Percentiles rank a stretch among this genome's conserved stretches.
Conservation (phyloP, 2,888 invertebrate genomes). For the Zygogramma bicolorata region DNA sequence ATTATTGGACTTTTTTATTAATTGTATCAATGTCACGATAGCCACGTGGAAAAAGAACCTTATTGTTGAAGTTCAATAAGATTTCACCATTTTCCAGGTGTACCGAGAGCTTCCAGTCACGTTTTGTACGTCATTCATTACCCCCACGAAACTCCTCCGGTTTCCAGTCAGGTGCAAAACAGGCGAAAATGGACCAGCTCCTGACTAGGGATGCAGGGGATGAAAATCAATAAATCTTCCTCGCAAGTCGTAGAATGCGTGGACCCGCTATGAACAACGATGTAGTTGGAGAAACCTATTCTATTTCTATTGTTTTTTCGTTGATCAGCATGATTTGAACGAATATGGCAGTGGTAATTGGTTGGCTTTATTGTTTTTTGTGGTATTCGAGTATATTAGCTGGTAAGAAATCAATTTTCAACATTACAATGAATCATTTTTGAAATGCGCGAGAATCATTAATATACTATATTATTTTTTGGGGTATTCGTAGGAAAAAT, state of each 20-base stretch:
- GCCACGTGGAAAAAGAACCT: no score
- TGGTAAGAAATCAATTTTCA: constrained; percentile 55
- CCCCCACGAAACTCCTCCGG: background rate
- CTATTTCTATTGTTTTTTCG: constrained; percentile 30
- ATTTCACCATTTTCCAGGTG: no score
- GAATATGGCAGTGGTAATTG: constrained; percentile 57
- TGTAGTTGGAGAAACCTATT: constrained; percentile 35
- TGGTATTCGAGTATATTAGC: constrained; percentile 65
- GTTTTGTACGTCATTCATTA: background rate
- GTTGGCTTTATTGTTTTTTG: constrained; percentile 61
- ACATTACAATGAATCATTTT: background rate
- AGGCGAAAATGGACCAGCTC: background rate
- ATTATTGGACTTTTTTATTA: no score
- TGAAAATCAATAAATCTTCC: constrained; percentile 44
- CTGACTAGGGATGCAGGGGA: constrained; percentile 32
- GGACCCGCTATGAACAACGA: constrained; percentile 28
- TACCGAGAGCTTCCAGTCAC: background rate
- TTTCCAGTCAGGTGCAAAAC: background rate
- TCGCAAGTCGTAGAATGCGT: constrained; percentile 15
- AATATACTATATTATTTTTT: no score
- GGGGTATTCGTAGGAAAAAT: no score
- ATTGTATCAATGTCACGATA: no score
- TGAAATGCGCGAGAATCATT: background rate
- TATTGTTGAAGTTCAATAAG: no score
- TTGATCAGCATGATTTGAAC: constrained; percentile 24